These are phyloP conservation scores for Aporophyla nigra DNA, from an alignment of 2,888 invertebrate genomes.

Conservation along the genomic window DNA sequence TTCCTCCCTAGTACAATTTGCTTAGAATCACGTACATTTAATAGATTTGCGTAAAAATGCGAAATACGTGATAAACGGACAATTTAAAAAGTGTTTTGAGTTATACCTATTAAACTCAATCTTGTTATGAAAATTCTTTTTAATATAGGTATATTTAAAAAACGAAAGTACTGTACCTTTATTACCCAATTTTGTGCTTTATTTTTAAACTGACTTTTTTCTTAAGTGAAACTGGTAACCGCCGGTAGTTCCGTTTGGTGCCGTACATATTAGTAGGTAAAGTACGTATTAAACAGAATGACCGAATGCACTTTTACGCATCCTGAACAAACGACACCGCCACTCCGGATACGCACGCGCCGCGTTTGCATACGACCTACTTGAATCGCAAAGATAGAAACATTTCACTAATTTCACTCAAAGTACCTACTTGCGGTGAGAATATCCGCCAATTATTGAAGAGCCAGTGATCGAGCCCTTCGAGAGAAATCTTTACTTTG, in stretches of 20 bases:
- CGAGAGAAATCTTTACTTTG: conserved; percentile 59
- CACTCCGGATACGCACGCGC: conserved; percentile 66
- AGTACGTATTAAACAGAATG: conserved; percentile 13
- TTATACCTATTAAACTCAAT: background rate
- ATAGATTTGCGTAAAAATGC: background rate
- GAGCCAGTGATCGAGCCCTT: conserved; percentile 50
- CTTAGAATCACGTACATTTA: conserved; percentile 17
- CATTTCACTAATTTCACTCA: conserved; percentile 69
- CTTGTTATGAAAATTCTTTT: background rate
- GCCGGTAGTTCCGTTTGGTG: no score
- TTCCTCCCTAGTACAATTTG: background rate
- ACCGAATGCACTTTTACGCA: conserved; percentile 30
- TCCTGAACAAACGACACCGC: conserved; percentile 48
- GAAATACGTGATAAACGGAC: conserved; percentile 8
- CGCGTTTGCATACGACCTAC: conserved; percentile 65
- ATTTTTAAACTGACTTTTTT: background rate
- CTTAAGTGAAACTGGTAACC: no score
- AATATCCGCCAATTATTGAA: conserved; percentile 56
- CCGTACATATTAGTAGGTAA: background rate
- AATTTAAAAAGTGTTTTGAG: background rate
- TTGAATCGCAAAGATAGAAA: conserved; percentile 59
- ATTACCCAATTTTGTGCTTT: background rate
- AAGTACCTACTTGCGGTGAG: conserved; percentile 49
- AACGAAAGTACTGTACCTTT: no score
- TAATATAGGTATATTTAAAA: no score